These are phyloP conservation scores for Hymenochirus boettgeri DNA, from an alignment of 2,113 vertebrate species.

Conservation along the genomic window DNA sequence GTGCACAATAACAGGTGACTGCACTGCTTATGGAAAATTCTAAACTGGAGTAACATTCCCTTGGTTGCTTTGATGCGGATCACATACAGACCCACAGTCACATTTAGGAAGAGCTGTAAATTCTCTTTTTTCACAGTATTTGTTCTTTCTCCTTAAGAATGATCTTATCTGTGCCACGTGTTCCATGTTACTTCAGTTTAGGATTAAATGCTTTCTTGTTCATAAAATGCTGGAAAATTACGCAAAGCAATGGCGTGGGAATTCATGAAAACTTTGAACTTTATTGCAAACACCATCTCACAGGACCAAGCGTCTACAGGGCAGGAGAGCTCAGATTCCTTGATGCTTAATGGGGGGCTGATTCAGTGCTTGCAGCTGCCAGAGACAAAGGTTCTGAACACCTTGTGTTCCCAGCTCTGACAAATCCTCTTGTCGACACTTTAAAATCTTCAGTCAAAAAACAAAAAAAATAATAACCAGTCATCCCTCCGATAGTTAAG, in stretches of 20 bases:
- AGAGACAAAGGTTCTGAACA: not conserved
- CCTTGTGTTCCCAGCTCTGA: not conserved
- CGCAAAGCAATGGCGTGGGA: not conserved
- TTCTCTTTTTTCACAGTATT: no score
- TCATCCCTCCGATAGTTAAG: not conserved
- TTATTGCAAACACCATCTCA: slow-evolving; percentile 5
- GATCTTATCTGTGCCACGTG: no score
- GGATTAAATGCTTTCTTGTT: slow-evolving; percentile 6
- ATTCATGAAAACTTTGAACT: not conserved
- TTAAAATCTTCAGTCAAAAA: slow-evolving; percentile 1
- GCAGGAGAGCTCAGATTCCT: not conserved
- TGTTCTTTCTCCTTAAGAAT: no score
- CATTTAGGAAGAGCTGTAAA: no score
- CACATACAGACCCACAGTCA: no score
- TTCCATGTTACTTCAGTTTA: not conserved
- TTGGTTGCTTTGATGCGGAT: no score
- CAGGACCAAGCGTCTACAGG: slow-evolving; percentile 1
- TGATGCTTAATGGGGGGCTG: not conserved
- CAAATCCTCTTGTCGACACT: not conserved
- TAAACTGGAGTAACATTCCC: no score
- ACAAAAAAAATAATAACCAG: no score
- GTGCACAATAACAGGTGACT: no score
- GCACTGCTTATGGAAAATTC: no score
- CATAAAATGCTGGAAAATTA: not conserved
- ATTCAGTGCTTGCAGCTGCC: not conserved